Percentiles rank a stretch among this genome's conserved stretches.
Evolutionary conservation across 2,797 vertebrate species (phyloP).

Genomic region (Spondyliosoma cantharus): DNA sequence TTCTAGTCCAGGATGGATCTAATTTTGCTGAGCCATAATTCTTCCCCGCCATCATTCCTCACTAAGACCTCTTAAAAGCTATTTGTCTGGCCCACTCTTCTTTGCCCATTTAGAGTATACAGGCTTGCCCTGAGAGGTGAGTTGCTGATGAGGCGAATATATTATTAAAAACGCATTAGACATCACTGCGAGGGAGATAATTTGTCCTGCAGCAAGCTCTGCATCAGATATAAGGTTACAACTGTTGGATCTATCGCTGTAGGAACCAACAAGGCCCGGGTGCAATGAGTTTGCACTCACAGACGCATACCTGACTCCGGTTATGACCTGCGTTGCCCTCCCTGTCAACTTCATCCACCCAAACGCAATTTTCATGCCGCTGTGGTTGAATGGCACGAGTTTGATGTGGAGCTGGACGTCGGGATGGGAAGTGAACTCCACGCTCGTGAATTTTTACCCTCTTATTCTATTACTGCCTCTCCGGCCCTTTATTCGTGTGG

Average conservation of each 20-base stretch:
- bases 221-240: slow-evolving; percentile 48
- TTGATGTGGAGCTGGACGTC: slow-evolving; percentile 22
- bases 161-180: slow-evolving; percentile 82
- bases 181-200: slow-evolving; percentile 51
- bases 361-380: slow-evolving; percentile 35
- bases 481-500: slow-evolving; percentile 44
- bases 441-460: slow-evolving; percentile 25
- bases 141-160: slow-evolving; percentile 78
- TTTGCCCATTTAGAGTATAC: slow-evolving; percentile 53
- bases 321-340: slow-evolving; percentile 23
- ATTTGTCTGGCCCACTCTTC: slow-evolving; percentile 61
- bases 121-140: slow-evolving; percentile 56
- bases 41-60: slow-evolving; percentile 55
- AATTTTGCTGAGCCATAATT: slow-evolving; percentile 72
- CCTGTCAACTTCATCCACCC: slow-evolving; percentile 30
- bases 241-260: slow-evolving; percentile 20
- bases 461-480: slow-evolving; percentile 42
- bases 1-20: slow-evolving; percentile 44
- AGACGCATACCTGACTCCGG: slow-evolving; percentile 31
- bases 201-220: slow-evolving; percentile 36
- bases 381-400: slow-evolving; percentile 30
- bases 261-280: background rate
- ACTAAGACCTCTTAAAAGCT: slow-evolving; percentile 69
- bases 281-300: slow-evolving; percentile 26
- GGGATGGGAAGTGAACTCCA: slow-evolving; percentile 38